Evolutionary conservation across 2,113 vertebrate species (phyloP), one percentile per base, ranked within the genome.

Genomic region (Chloropsis hardwickii): DNA sequence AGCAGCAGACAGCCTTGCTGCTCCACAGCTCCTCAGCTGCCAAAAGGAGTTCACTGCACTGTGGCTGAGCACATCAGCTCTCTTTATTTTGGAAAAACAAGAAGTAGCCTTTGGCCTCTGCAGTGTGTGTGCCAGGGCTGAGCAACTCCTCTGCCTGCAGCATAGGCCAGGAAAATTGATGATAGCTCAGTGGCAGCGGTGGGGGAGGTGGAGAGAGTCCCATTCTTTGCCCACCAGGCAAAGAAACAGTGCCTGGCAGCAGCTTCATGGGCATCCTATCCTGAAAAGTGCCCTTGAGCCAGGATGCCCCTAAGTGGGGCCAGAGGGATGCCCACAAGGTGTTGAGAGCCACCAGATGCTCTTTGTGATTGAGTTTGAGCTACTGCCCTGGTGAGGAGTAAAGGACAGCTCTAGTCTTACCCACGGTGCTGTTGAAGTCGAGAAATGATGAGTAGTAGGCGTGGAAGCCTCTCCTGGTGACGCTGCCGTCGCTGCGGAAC

Each of bases 361-460:
- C 51, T n/a, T 39, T 19, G 28, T 13, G 35, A 29, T 5, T 35
- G 28, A 35, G 10, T 28, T 19, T 50, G 57, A 5, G 14, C 29
- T 44, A 50, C 25, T 50, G 10, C 7, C 45, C 40, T 25, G 28
- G 24, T 1, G 3, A 50, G 12, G 39, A 37, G 6, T 4, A 24
- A n/a, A 66, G 57, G 18, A 35, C 6, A 18, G 22, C 37, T 62
- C 37, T 17, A 33, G 12, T 10, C 81, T 62, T 62, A 89, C 93
- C 70, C 23, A 4, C 0, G 1, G 90, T 86, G n/a, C 19, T 53
- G 1, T 0, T 2, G 7, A 5, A 67, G 39, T 3, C 4, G 4
- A 7, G 13, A 44, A 79, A 44, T 2, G 91, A 89, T 6, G 35
- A 71, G 70, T 88, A 94, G 77, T 31, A 51, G 50, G 90, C 95